phyloP scores from a whole-genome alignment of 2,797 vertebrate genomes.

The Chrosomus eos region DNA sequence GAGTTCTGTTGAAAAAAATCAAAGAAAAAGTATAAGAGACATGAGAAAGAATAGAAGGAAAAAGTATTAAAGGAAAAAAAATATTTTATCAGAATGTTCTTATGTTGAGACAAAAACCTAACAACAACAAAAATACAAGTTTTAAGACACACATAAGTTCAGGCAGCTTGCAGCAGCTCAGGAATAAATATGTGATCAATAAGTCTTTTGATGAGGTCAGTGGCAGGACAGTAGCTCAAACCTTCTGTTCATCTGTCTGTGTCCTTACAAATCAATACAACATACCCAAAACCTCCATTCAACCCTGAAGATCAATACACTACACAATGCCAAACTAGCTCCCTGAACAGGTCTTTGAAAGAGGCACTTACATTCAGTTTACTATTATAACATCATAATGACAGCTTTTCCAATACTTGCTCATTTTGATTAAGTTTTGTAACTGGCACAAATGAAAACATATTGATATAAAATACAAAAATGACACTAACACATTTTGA shows the following conservation, averaged over 20 bases:
- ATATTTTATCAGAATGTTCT: not conserved
- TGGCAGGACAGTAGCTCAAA: constrained; percentile 47
- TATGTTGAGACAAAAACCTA: too few relatives aligned
- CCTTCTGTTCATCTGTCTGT: constrained; percentile 72
- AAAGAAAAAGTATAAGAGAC: not conserved
- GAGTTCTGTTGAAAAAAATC: not conserved
- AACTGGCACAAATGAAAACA: not conserved
- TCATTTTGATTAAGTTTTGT: not conserved
- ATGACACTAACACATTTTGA: not conserved
- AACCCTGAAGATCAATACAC: constrained; percentile 17
- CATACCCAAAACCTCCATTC: constrained; percentile 26
- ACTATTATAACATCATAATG: not conserved
- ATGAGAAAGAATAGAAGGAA: not conserved
- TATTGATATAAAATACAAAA: not conserved
- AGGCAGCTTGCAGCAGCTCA: constrained; percentile 28
- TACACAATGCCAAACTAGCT: not conserved
- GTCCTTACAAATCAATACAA: constrained; percentile 74
- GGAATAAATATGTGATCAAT: constrained; percentile 69
- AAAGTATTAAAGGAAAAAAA: not conserved
- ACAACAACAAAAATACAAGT: not conserved
- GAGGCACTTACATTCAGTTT: not conserved
- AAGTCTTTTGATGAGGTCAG: constrained; percentile 51
- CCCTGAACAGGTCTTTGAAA: not conserved
- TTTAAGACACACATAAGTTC: constrained; percentile 3
- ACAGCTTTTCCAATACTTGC: not conserved